Base-by-base conservation (phyloP, 2,113 vertebrate genomes). In the Gracilinanus agilis region DNA sequence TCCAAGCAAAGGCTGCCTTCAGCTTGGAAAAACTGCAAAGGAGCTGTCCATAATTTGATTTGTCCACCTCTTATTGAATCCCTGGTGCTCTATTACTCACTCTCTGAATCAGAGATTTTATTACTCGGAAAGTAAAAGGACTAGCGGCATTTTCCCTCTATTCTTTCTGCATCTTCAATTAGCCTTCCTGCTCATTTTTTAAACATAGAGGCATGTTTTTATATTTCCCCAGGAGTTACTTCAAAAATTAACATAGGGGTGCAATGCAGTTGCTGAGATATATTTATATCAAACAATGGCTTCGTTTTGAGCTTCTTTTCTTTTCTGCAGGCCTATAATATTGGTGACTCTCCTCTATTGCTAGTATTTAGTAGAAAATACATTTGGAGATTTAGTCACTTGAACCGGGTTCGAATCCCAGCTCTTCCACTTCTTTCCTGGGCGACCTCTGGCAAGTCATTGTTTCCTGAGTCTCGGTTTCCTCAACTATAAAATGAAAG, bases 171-270 rank as follows among this genome's bases (percentile, higher is more conserved):
- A 61, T 91, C 89, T 92, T 27, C 55, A 92, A 7, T 92, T 93
- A 91, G 21, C 21, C 16, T 25, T 92, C 93, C 94, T 93, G 24
- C 75, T 94, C 94, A 93, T 93, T 94, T 94, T 92, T 88, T 13
- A 92, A 93, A 40, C 0, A 90, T 93, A 9, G 21, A 93, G 3
- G 34, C 27, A 67, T 25, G 23, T 67, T 34, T 44, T 94, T 92
- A 23, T 92, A 55, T 91, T 88, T 40, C 23, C 8, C 89, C 27
- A 58, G 27, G 90, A 27, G 67, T 83, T 34, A 34, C 27, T 67
- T 83, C 90, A 13, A 91, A 53, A 95, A 75, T 54, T 96, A 44
- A 95, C n/a, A 44, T 54, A 93, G 13, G n/a, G 67, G 19, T 40
- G n/a, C 67, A 83, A 21, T 83, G n/a, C 67, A 40, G 67, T 83